Conservation (phyloP, 2,888 invertebrate genomes). For the Zhengitettix transpicula region DNA sequence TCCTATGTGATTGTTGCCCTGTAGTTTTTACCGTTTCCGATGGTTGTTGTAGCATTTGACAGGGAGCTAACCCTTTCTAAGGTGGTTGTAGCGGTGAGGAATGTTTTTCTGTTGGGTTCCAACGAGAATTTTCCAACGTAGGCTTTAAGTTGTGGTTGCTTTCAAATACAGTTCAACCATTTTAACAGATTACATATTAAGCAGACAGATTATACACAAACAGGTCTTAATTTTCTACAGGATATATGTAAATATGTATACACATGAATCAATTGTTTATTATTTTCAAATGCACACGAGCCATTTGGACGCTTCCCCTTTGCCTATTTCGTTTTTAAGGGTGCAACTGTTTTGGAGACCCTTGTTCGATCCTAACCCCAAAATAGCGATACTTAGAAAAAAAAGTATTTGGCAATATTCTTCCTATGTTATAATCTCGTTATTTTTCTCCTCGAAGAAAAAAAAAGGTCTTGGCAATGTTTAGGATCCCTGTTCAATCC, state of each 20-base stretch:
- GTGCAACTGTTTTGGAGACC: conserved; percentile 12
- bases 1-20: conserved; percentile 14
- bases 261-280: background rate
- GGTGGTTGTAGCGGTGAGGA: conserved; percentile 14
- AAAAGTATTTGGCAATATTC: conserved; percentile 5
- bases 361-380: background rate
- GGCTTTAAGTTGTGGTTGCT: background rate
- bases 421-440: conserved; percentile 4
- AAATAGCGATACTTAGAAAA: conserved; percentile 8
- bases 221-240: no score
- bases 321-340: conserved; percentile 9
- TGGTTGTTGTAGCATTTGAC: conserved; percentile 14
- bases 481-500: conserved; percentile 37
- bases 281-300: conserved; percentile 10
- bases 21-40: conserved; percentile 13
- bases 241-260: no score
- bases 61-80: conserved; percentile 13
- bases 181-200: no score
- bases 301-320: conserved; percentile 11
- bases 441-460: conserved; percentile 3
- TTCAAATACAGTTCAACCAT: background rate
- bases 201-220: no score
- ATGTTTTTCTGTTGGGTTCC: conserved; percentile 13
- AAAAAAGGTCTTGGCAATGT: conserved; percentile 25
- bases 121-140: background rate